Base-by-base conservation (phyloP, 2,797 vertebrate species). In the Myotis vivesi region DNA sequence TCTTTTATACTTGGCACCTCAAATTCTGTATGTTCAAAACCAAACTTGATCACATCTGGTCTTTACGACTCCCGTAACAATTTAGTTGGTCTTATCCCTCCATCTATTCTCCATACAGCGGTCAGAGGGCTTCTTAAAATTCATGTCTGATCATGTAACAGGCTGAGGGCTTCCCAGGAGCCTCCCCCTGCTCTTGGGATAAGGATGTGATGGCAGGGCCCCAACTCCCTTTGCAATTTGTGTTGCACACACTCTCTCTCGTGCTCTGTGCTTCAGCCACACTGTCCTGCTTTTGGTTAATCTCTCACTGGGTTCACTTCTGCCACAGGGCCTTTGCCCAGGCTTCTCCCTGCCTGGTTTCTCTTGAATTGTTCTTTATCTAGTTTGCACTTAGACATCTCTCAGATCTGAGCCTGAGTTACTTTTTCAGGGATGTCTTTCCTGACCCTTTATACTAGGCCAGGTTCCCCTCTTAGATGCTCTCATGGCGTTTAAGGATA, bases 281-380 rank as follows among this genome's bases (percentile, higher is more conserved):
- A 19, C 17, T 2, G 28, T 41, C 36, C 22, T 36, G n/a, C 23
- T 80, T 82, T 71, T 33, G 38, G 17, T 36, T 64, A 19, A 75
- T 94, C 25, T 84, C 20, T n/a, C 22, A 22, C 0, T 64, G 75
- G 30, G 12, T 59, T 88, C 57, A 33, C 20, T 76, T 86, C 73
- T 95, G 30, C 49, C 33, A 38, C 8, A 89, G 12, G 22, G 6
- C 7, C 36, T 79, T 86, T 83, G 64, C 20, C 36, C 23, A 69
- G 41, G 19, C n/a, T 73, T 53, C 33, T 23, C 11, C 12, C 19
- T 72, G 6, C 55, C 20, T 51, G n/a, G 46, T 87, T 85, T 53
- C 55, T 76, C 30, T 71, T 83, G 41, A 20, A 73, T 95, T 20
- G 92, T 59, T 81, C 49, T 73, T 82, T 44, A 64, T 66, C 41